Base-by-base conservation (phyloP, 2,113 vertebrate species). In the Salvelinus sp. region DNA sequence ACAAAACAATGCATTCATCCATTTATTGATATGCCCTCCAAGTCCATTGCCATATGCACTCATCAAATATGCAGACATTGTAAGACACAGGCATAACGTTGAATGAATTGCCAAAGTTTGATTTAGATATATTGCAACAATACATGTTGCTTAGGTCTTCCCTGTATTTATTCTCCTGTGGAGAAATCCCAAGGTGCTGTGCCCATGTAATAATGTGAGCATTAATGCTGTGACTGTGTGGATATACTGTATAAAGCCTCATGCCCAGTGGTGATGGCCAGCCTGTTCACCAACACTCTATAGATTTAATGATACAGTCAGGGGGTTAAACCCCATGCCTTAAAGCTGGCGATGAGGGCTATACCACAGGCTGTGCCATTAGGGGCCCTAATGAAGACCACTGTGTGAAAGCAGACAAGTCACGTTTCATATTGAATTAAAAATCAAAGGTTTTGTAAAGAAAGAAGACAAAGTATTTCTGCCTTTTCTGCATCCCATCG, bases 231-330 rank as follows among this genome's bases (percentile, higher is more conserved):
- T 70, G 77, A 67, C 79, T 0, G 27, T 68, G 77, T 73, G 72
- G 57, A 60, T 87, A 87, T 87, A 50, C 14, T 50, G 48, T 14
- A 87, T 88, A 88, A 82, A 86, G 79, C 67, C 64, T 67, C 1
- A 7, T 81, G 74, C 50, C 67, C 64, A 82, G 76, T 58, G 77
- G 80, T 79, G 74, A 70, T 64, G 75, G 28, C 70, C 44, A 62
- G 75, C 69, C 77, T 16, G 1, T 64, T 85, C 78, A 77, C 78
- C 22, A 80, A 84, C 77, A 82, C 83, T 77, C 79, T 44, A 76
- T 79, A 84, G 76, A 83, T 84, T 68, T 82, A 80, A 88, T 83
- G 85, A 82, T 84, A 90, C 50, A 78, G 83, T 64, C 83, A 81
- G 65, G 76, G 76, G 82, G 82, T 84, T 84, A n/a, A 28, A 44